These are phyloP conservation scores for Ochotona princeps DNA, from an alignment of 2,113 vertebrate genomes.

Conservation along the genomic window DNA sequence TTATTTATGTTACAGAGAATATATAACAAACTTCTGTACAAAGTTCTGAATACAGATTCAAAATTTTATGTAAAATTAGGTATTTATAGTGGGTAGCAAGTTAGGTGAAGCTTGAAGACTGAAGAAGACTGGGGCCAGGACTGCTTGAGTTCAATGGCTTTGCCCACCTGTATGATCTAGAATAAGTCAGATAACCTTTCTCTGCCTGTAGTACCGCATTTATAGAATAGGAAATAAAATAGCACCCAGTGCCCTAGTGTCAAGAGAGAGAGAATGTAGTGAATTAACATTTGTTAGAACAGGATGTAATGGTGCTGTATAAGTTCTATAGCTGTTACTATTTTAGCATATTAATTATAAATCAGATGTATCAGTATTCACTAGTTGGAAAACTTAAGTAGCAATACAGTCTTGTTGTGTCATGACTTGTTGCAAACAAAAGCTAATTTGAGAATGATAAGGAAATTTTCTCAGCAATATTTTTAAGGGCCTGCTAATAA, in stretches of 20 bases:
- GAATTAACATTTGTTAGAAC: conserved; percentile 30
- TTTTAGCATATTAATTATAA: conserved; percentile 55
- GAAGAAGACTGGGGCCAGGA: neutral
- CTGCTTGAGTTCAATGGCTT: neutral
- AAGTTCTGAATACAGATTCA: conserved; percentile 22
- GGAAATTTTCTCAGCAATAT: conserved; percentile 40
- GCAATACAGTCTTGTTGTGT: conserved; percentile 22
- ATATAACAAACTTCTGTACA: neutral
- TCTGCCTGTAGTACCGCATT: neutral
- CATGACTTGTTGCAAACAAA: conserved; percentile 47
- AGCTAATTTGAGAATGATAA: conserved; percentile 39
- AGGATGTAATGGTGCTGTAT: neutral
- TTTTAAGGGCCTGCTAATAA: conserved; percentile 29
- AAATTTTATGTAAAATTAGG: conserved; percentile 36
- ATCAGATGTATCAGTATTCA: conserved; percentile 46
- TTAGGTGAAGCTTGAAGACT: neutral
- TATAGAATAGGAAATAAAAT: conserved; percentile 24
- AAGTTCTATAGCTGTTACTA: conserved; percentile 33
- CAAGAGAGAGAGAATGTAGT: neutral
- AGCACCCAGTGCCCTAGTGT: neutral
- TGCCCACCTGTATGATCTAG: conserved; percentile 4
- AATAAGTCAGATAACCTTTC: neutral
- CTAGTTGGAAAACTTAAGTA: conserved; percentile 38
- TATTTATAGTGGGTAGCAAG: neutral
- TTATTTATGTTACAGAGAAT: conserved; percentile 51